Conservation (phyloP, 2,888 invertebrate species). For the Eurytoma californica region DNA sequence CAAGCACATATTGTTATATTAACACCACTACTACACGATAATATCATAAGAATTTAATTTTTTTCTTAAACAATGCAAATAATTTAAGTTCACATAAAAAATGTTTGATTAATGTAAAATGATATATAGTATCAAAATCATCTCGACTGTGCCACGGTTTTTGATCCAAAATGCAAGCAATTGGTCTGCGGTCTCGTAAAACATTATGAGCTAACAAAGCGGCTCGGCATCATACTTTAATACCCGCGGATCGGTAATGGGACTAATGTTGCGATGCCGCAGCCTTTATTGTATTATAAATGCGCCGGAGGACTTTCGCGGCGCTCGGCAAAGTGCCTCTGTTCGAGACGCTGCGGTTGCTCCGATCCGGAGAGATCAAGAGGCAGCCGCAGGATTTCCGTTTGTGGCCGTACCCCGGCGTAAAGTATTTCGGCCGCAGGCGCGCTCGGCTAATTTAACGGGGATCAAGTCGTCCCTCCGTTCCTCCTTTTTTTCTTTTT, state of each 20-base stretch:
- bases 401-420: neutral
- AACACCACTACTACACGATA: too few relatives aligned
- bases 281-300: constrained; percentile 31
- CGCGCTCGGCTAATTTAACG: constrained; percentile 1
- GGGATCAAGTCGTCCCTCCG: too few relatives aligned
- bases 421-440: neutral
- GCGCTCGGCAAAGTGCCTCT: constrained; percentile 10
- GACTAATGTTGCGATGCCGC: constrained; percentile 7
- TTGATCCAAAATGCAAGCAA: too few relatives aligned
- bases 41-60: neutral
- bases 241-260: neutral
- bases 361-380: neutral
- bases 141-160: too few relatives aligned
- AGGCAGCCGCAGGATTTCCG: too few relatives aligned
- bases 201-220: too few relatives aligned
- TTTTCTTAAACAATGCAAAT: neutral
- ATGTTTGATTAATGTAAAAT: neutral
- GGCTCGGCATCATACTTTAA: constrained; percentile 26
- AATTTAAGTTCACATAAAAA: neutral
- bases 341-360: neutral
- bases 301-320: neutral
- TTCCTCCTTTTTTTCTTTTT: too few relatives aligned
- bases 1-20: too few relatives aligned
- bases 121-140: neutral
- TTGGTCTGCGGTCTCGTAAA: too few relatives aligned